phyloP scores from a whole-genome alignment of 2,113 vertebrate genomes.

The Pygoscelis antarcticus region DNA sequence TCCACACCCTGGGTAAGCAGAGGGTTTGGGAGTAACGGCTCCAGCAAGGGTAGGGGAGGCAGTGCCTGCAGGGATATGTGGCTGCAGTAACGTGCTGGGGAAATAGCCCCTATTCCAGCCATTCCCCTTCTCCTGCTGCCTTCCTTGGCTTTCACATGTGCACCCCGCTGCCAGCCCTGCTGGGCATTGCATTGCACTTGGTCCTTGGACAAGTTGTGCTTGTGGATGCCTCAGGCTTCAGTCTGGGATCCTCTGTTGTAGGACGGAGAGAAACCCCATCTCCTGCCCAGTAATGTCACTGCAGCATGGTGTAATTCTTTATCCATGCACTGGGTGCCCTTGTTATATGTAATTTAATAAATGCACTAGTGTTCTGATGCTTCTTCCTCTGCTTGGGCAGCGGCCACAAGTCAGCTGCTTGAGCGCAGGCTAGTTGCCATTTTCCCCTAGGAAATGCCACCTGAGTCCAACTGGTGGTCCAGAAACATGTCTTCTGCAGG shows the following conservation, averaged over 20 bases:
- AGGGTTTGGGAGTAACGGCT: background rate
- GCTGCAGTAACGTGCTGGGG: rapidly evolving
- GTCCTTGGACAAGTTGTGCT: background rate
- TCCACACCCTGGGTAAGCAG: background rate
- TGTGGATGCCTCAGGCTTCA: background rate
- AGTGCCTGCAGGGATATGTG: background rate
- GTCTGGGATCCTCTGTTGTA: background rate
- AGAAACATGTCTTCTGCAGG: background rate
- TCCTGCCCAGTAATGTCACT: background rate
- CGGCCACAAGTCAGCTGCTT: background rate
- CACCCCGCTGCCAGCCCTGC: background rate
- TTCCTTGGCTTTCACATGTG: background rate
- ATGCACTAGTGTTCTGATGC: background rate
- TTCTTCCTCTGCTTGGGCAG: background rate
- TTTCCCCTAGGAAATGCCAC: background rate
- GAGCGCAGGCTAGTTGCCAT: background rate
- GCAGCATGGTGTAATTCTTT: background rate
- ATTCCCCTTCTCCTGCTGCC: background rate
- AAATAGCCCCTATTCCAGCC: background rate
- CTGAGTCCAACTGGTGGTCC: background rate
- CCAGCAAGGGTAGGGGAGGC: background rate
- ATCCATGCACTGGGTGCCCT: background rate
- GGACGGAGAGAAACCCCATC: background rate
- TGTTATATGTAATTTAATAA: background rate
- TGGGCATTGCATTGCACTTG: background rate